phyloP scores from a whole-genome alignment of 92 coral and sea anemone species.

The Metridium senile region DNA sequence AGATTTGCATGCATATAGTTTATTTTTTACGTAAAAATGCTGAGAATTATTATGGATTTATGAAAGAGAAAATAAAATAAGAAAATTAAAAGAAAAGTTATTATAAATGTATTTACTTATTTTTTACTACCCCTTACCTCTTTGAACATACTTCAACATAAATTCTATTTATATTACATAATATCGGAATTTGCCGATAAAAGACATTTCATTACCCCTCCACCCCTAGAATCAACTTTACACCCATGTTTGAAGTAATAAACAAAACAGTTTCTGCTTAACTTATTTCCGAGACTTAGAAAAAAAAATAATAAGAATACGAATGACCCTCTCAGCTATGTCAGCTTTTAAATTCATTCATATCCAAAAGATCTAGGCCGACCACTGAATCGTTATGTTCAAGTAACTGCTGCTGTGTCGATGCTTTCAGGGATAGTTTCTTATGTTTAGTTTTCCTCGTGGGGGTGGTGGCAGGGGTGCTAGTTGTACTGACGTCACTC shows the following conservation, averaged over 20 bases:
- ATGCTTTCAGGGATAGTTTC: slow-evolving; percentile 41
- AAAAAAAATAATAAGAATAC: background rate
- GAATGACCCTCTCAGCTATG: background rate
- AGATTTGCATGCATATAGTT: slow-evolving; percentile 11
- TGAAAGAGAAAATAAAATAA: background rate
- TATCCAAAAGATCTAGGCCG: slow-evolving; percentile 43
- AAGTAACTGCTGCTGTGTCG: slow-evolving; percentile 48
- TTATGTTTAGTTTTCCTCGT: slow-evolving; percentile 50
- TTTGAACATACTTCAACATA: too few species aligned
- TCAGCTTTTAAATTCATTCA: slow-evolving; percentile 30
- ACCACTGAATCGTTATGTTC: slow-evolving; percentile 29
- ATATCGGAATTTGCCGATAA: too few species aligned
- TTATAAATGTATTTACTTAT: background rate
- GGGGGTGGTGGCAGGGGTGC: slow-evolving; percentile 64
- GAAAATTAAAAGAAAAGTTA: background rate
- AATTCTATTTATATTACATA: too few species aligned
- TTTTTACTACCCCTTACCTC: background rate
- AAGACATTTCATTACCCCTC: too few species aligned
- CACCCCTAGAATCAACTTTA: too few species aligned
- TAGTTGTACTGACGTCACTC: slow-evolving; percentile 48
- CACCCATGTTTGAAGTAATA: too few species aligned
- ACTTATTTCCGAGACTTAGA: background rate
- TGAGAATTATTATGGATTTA: slow-evolving; percentile 8
- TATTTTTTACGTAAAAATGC: slow-evolving; percentile 12
- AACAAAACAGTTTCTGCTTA: too few species aligned